A percentile compares a stretch with the other conserved stretches of the same genome.
Conservation (phyloP, 2,888 invertebrate species). For the Tanypteryx hageni region DNA sequence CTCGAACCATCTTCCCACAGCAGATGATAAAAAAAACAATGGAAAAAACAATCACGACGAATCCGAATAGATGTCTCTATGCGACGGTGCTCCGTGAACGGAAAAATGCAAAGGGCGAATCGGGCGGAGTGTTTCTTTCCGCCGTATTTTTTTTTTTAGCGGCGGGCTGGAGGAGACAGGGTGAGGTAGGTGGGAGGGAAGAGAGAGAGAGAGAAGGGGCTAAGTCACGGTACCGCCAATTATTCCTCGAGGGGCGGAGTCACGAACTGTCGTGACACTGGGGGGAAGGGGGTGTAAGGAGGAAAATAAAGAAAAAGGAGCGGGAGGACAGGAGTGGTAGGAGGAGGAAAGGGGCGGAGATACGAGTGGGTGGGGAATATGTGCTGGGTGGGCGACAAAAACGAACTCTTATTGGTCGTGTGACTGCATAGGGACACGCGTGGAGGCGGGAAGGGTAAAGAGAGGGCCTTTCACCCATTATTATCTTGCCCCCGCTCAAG, state of each 20-base stretch:
- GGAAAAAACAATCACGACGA: conserved; percentile 6
- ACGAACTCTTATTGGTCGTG: background rate
- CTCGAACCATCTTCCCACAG: background rate
- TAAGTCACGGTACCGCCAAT: conserved; percentile 28
- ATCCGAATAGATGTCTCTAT: background rate
- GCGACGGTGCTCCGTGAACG: background rate
- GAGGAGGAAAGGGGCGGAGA: background rate
- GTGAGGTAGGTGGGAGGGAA: background rate
- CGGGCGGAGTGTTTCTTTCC: background rate
- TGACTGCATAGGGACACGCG: background rate
- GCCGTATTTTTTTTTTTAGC: background rate
- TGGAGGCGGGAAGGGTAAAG: background rate
- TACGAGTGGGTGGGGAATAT: background rate
- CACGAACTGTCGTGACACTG: conserved; percentile 36
- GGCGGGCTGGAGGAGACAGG: background rate
- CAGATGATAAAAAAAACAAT: background rate
- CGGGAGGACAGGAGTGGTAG: background rate
- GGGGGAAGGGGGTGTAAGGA: background rate
- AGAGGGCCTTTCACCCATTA: background rate
- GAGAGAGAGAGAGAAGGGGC: background rate
- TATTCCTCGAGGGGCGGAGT: conserved; percentile 31
- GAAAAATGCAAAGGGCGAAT: background rate
- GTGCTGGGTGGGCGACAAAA: background rate
- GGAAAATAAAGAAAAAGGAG: background rate
- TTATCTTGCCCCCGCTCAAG: no score